Evolutionary conservation across 2,888 invertebrate species (phyloP), one percentile per base, ranked within the genome.

Genomic region (Ethmia dodecea): DNA sequence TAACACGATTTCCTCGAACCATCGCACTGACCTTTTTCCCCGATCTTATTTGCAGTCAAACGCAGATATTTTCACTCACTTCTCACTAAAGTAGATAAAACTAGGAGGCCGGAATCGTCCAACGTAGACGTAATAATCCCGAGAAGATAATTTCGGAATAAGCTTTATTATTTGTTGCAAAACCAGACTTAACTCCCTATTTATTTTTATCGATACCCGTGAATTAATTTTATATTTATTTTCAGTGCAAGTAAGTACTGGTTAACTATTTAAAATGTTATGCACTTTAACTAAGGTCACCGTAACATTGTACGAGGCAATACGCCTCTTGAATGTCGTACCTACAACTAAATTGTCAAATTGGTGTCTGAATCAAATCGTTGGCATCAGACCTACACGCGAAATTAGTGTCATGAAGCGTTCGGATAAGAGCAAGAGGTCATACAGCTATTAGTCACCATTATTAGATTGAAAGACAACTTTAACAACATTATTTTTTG

Each of bases 331-430:
- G 66, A 62, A 68, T 62, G 63, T 59, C 66, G 66, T 59, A 60
- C 57, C 56, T 59, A 52, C 60, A 60, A 79, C 83, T 81, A 63
- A 77, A 76, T 73, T 68, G 75, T 72, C 70, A 71, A 69, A 70
- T 67, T 62, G 69, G 56, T 61, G 49, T 57, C 67, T 67, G 73
- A 69, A 71, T 75, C 69, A 65, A 71, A 68, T 51, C 55, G 68
- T 71, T 81, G 78, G 79, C 78, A 74, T 52, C 59, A 58, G 49
- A 44, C 53, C 31, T 62, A 57, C 61, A 50, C 47, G 63, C 55
- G 57, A 63, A 68, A 67, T 69, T 65, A 66, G 67, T 70, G 53
- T 55, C 11, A 28, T n/a, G 40, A 40, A 27, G 22, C 9, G 31
- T 33, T 24, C 28, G 25, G 18, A 42, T 18, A 14, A 14, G 24